phyloP scores from a whole-genome alignment of 2,888 invertebrate genomes.

The Campopleginae sp. region DNA sequence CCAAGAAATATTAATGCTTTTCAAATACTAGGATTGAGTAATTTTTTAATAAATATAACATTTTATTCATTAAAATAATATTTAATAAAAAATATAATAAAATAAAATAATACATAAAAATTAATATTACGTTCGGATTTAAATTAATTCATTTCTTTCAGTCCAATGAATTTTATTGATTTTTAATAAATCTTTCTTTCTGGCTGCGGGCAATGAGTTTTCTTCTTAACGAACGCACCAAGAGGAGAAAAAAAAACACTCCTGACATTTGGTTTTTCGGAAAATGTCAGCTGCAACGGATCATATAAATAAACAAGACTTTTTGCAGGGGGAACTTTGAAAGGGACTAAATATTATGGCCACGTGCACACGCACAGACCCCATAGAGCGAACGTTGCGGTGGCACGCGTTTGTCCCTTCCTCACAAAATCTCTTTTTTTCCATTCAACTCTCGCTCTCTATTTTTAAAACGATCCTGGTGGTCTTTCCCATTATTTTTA shows the following conservation, averaged over 20 bases:
- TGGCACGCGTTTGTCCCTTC: constrained; percentile 62
- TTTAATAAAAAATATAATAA: too few species aligned
- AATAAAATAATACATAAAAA: too few species aligned
- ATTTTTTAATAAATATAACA: too few species aligned
- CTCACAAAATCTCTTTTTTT: constrained; percentile 41
- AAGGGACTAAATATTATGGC: constrained; percentile 13
- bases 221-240: neutral
- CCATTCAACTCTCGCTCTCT: constrained; percentile 33
- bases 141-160: too few species aligned
- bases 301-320: constrained; percentile 47
- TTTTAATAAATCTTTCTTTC: too few species aligned
- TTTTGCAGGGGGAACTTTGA: constrained; percentile 28
- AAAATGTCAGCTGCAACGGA: neutral
- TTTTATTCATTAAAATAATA: too few species aligned
- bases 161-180: too few species aligned
- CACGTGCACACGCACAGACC: constrained; percentile 58
- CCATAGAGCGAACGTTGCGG: constrained; percentile 68
- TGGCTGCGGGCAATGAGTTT: constrained; percentile 42
- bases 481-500: constrained; percentile 33
- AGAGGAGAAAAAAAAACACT: neutral
- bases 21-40: too few species aligned
- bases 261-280: constrained; percentile 12
- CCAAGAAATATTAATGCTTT: too few species aligned
- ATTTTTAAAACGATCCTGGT: constrained; percentile 63
- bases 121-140: too few species aligned